phyloP scores from a whole-genome alignment of 1,140 invertebrate species.

The Drosophila cardini region DNA sequence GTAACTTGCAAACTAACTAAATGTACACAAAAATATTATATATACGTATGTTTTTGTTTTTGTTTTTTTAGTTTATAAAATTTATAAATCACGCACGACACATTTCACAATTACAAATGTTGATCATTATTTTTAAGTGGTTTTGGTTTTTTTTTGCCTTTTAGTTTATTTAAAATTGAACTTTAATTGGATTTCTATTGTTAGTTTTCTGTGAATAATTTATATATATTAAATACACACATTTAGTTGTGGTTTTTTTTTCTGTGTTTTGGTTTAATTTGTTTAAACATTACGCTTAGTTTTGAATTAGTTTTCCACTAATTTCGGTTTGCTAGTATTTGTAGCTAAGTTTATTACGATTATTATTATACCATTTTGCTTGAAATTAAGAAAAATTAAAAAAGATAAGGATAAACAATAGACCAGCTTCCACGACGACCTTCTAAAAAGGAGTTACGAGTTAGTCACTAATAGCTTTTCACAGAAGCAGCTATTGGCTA shows the following conservation, averaged over 20 bases:
- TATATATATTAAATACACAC: constrained; percentile 25
- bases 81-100: constrained; percentile 75
- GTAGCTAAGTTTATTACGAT: constrained; percentile 61
- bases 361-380: constrained; percentile 45
- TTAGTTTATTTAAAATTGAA: constrained; percentile 37
- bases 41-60: constrained; percentile 24
- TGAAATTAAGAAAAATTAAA: constrained; percentile 54
- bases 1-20: constrained; percentile 69
- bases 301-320: constrained; percentile 37
- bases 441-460: constrained; percentile 36
- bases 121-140: background rate
- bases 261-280: constrained; percentile 21
- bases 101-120: constrained; percentile 69
- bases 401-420: constrained; percentile 49
- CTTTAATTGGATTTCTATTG: constrained; percentile 20
- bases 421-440: constrained; percentile 61
- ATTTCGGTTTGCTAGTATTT: constrained; percentile 46
- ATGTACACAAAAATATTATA: constrained; percentile 53
- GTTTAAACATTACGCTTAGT: constrained; percentile 69
- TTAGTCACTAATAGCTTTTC: constrained; percentile 75
- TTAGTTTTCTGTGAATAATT: constrained; percentile 27
- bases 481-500: constrained; percentile 63
- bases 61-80: constrained; percentile 61
- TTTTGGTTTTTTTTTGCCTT: constrained; percentile 52
- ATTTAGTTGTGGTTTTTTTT: constrained; percentile 16